These are phyloP conservation scores for Etia nguti DNA, from an alignment of 2,113 vertebrate species.

Conservation along the genomic window DNA sequence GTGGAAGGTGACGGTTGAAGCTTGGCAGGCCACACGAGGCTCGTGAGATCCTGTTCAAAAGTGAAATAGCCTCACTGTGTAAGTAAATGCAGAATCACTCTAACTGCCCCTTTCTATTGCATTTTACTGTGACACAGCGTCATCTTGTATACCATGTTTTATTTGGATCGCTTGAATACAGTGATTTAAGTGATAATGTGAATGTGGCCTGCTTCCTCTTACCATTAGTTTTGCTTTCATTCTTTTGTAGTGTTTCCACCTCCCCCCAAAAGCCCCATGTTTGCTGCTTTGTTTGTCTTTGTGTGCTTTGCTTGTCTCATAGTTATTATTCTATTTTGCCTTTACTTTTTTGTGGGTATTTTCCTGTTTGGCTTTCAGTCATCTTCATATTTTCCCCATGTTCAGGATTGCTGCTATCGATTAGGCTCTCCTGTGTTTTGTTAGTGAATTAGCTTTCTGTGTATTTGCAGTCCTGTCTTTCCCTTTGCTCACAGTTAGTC, in stretches of 20 bases:
- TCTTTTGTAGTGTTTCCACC: background rate
- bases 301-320: background rate
- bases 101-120: background rate
- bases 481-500: background rate
- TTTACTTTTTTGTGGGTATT: background rate
- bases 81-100: background rate
- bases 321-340: background rate
- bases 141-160: background rate
- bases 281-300: background rate
- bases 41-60: background rate
- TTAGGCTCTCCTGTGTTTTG: background rate
- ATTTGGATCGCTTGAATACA: background rate
- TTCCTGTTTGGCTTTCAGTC: background rate
- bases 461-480: background rate
- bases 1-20: background rate
- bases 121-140: background rate
- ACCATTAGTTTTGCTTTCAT: background rate
- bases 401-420: background rate
- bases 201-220: background rate
- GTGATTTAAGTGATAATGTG: background rate
- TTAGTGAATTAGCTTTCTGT: background rate
- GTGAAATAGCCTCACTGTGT: background rate
- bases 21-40: background rate
- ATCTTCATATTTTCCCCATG: background rate
- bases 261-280: background rate